Conservation (phyloP, 2,797 vertebrate species). For the Rhadinocentrus ornatus region DNA sequence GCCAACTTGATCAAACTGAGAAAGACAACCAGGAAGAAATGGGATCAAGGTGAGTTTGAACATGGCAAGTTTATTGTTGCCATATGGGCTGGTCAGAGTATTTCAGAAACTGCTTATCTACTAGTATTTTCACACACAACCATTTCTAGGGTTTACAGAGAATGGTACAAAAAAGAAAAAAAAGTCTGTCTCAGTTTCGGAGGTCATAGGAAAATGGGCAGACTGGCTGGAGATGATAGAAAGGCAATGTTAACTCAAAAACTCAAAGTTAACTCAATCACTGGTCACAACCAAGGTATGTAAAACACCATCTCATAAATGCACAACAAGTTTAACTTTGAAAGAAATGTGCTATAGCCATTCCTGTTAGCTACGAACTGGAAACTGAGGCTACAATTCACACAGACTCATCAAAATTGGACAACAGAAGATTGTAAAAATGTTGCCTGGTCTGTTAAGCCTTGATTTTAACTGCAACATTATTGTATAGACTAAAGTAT, state of each 20-base stretch:
- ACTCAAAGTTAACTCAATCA: too few species aligned
- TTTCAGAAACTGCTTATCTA: neutral
- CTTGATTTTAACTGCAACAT: neutral
- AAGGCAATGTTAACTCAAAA: neutral
- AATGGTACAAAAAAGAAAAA: neutral
- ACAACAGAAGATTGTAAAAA: neutral
- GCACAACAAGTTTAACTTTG: neutral
- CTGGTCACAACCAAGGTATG: neutral
- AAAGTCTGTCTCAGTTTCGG: neutral
- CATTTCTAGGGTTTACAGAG: neutral
- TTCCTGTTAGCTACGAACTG: neutral
- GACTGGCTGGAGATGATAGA: neutral
- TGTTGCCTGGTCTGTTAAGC: neutral
- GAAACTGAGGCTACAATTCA: neutral
- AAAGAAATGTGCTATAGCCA: neutral
- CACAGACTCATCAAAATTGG: neutral
- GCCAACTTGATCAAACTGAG: neutral
- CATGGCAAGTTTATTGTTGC: neutral
- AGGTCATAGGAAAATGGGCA: neutral
- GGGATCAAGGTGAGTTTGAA: neutral
- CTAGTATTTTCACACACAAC: neutral
- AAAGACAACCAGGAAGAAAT: neutral
- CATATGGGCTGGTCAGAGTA: neutral
- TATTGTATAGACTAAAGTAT: too few species aligned
- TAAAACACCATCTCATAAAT: neutral